phyloP scores from a whole-genome alignment of 2,113 vertebrate genomes.

The Anthoscopus minutus region DNA sequence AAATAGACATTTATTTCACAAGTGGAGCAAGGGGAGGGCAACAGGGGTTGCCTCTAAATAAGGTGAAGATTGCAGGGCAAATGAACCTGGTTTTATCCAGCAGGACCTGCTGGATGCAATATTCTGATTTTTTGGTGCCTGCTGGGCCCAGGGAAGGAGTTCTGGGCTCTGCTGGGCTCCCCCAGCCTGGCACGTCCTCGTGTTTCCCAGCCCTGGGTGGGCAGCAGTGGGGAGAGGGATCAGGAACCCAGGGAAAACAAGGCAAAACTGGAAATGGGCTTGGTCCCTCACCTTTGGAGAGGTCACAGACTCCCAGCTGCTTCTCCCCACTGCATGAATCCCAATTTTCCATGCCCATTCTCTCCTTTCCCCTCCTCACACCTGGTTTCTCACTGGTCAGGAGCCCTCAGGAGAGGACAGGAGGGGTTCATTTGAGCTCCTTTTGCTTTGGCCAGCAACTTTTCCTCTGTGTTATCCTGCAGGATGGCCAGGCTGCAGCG shows the following conservation, averaged over 20 bases:
- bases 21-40: neutral
- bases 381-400: neutral
- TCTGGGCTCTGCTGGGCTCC: neutral
- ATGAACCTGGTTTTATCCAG: neutral
- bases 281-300: neutral
- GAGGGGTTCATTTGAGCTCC: neutral
- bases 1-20: constrained; percentile 19
- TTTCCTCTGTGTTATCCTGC: neutral
- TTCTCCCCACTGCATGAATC: neutral
- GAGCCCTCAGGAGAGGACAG: neutral
- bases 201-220: neutral
- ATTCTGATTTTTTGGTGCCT: neutral
- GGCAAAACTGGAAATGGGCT: neutral
- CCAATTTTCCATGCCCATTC: neutral
- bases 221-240: neutral
- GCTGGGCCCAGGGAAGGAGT: neutral
- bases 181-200: neutral
- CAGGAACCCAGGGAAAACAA: neutral
- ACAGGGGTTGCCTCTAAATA: neutral
- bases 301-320: neutral
- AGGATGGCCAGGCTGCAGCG: neutral
- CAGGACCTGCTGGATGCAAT: neutral
- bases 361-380: neutral
- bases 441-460: neutral
- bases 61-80: neutral